These are phyloP conservation scores for Flexamia atlantica DNA, from an alignment of 2,888 invertebrate species.

Conservation along the genomic window DNA sequence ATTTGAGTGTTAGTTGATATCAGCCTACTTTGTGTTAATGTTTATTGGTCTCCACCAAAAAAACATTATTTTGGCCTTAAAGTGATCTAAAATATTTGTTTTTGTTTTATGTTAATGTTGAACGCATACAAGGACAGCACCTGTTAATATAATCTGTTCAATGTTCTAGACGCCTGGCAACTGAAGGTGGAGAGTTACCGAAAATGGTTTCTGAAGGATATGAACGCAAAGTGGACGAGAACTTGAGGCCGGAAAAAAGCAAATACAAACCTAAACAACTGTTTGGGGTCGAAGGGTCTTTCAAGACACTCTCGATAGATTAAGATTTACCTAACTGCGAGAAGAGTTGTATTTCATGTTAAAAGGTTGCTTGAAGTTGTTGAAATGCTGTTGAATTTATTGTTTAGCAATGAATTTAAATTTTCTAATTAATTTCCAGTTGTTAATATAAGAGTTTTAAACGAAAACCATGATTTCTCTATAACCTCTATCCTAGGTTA, in stretches of 20 bases:
- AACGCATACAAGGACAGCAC: too few species aligned
- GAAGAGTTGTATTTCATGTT: not conserved
- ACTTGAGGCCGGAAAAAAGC: constrained; percentile 84
- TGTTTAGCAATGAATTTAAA: too few species aligned
- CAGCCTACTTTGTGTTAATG: too few species aligned
- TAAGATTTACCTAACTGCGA: constrained; percentile 10
- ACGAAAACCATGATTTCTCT: too few species aligned
- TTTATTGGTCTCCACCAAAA: not conserved
- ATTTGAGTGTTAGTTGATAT: too few species aligned
- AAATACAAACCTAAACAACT: constrained; percentile 43
- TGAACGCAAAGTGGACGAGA: constrained; percentile 87
- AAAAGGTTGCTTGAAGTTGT: not conserved
- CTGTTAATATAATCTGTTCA: too few species aligned
- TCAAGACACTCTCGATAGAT: constrained; percentile 63
- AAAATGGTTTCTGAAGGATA: constrained; percentile 89
- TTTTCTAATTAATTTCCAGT: too few species aligned
- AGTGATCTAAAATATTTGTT: not conserved
- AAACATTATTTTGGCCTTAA: not conserved
- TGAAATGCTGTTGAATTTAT: too few species aligned
- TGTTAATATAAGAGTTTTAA: too few species aligned
- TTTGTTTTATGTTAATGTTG: too few species aligned
- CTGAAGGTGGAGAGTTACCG: constrained; percentile 86
- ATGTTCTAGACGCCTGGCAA: constrained; percentile 81
- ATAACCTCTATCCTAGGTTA: too few species aligned
- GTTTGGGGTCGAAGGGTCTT: constrained; percentile 65